Conservation (phyloP, 2,888 invertebrate genomes). For the Amblyteles armatorius region DNA sequence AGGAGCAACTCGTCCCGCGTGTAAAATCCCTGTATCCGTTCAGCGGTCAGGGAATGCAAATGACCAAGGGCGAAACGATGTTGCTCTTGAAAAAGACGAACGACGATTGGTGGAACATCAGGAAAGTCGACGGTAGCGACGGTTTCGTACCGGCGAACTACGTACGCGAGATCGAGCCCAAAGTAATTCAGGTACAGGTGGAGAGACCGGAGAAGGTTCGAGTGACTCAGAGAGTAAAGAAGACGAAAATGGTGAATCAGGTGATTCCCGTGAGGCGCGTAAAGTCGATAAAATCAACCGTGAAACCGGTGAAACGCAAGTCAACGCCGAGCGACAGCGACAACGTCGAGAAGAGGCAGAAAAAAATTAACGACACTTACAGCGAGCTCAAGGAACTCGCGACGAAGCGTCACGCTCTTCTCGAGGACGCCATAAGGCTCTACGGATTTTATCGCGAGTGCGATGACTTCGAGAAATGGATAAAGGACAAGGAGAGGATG, state of each 20-base stretch:
- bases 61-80: conserved; percentile 97
- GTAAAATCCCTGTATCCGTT: conserved; percentile 95
- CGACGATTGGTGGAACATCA: conserved; percentile 99
- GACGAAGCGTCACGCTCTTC: conserved; percentile 91
- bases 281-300: conserved; percentile 84
- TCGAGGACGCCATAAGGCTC: conserved; percentile 96
- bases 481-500: conserved; percentile 97
- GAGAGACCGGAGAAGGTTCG: conserved; percentile 94
- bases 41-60: conserved; percentile 96
- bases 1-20: conserved; percentile 95
- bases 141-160: conserved; percentile 99
- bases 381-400: conserved; percentile 93
- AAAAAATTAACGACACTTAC: conserved; percentile 93
- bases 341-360: conserved; percentile 92
- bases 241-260: conserved; percentile 94
- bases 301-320: conserved; percentile 81
- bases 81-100: conserved; percentile 97
- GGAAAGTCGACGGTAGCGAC: conserved; percentile 95
- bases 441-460: conserved; percentile 98
- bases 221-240: conserved; percentile 94
- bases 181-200: conserved; percentile 92
- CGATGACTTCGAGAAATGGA: conserved; percentile 99
- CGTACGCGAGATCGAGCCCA: conserved; percentile 95
- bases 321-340: conserved; percentile 87
- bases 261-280: conserved; percentile 92